Base-by-base conservation (phyloP, 1,140 invertebrate species). In the Chionoecetes opilio region DNA sequence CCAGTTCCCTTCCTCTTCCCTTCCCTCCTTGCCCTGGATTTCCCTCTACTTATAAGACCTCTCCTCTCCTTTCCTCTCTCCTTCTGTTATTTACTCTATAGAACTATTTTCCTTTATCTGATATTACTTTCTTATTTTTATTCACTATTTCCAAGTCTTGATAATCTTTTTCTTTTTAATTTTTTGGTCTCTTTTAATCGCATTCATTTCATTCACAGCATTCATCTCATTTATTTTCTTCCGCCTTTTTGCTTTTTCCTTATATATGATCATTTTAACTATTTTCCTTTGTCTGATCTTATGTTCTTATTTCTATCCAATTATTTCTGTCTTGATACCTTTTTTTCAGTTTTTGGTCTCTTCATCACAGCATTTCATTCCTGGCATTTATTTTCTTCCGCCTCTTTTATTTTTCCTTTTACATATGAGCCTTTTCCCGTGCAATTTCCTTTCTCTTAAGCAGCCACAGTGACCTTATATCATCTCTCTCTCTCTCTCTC, bases 51-150 rank as follows among this genome's bases (percentile, higher is more conserved):
- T 75, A 75, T n/a, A 26, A 6, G 63, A 75, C 21, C 63, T n/a
- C n/a, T 75, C 63, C 21, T 75, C 9, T 26, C 63, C 21, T n/a
- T 26, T 21, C n/a, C 63, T 75, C 21, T n/a, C 63, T 21, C n/a
- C 63, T 75, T n/a, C 46, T 53, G 46, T 53, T 26, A 75, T 75
- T 75, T n/a, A 75, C 63, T 75, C n/a, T n/a, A 75, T 53, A 53
- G 21, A 75, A 75, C 63, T 75, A 75, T 53, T 53, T 53, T 53
- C 46, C 46, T 53, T 53, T 53, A 17, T 53, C 46, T 53, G 11
- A 75, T n/a, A 21, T 53, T 53, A 75, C 63, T n/a, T 5, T 75
- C 63, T n/a, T n/a, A 75, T 75, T 75, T 21, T 26, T 75, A 26
- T n/a, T 75, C 63, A 75, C 6, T 75, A 17, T 21, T 75, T 75